phyloP scores from a whole-genome alignment of 2,888 invertebrate genomes.

The Agonopterix alstromeriana region DNA sequence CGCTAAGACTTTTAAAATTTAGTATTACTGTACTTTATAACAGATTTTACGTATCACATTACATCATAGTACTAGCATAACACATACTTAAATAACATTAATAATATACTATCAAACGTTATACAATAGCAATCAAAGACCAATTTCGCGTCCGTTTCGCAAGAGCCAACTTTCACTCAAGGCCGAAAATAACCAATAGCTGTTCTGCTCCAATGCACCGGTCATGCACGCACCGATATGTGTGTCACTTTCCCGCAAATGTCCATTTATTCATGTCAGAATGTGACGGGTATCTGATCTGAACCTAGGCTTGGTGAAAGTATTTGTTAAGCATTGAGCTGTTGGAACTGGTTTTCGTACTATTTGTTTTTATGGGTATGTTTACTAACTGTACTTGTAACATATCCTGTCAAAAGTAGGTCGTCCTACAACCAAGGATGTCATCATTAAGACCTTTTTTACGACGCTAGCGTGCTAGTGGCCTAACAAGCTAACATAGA shows the following conservation, averaged over 20 bases:
- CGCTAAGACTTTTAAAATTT: no score
- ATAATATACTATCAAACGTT: conserved; percentile 6
- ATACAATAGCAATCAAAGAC: no score
- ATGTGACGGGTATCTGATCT: conserved; percentile 24
- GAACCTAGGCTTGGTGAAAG: conserved; percentile 48
- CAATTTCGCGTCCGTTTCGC: conserved; percentile 16
- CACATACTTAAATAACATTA: no score
- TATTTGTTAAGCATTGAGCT: conserved; percentile 12
- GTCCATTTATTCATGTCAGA: conserved; percentile 21
- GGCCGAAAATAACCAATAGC: conserved; percentile 53
- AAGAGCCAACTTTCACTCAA: conserved; percentile 56
- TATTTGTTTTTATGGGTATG: background rate
- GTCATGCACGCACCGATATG: conserved; percentile 23
- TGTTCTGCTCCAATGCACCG: conserved; percentile 34
- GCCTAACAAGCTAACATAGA: no score
- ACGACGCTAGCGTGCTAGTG: no score
- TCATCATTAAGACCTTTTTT: no score
- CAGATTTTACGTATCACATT: no score
- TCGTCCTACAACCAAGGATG: no score
- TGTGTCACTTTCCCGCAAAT: conserved; percentile 38
- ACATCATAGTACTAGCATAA: no score
- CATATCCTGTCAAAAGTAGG: no score
- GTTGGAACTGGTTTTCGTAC: background rate
- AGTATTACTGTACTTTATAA: no score
- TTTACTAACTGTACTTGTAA: no score